Evolutionary conservation across 1,140 invertebrate genomes (phyloP).

Genomic region (Gonioctena quinquepunctata): DNA sequence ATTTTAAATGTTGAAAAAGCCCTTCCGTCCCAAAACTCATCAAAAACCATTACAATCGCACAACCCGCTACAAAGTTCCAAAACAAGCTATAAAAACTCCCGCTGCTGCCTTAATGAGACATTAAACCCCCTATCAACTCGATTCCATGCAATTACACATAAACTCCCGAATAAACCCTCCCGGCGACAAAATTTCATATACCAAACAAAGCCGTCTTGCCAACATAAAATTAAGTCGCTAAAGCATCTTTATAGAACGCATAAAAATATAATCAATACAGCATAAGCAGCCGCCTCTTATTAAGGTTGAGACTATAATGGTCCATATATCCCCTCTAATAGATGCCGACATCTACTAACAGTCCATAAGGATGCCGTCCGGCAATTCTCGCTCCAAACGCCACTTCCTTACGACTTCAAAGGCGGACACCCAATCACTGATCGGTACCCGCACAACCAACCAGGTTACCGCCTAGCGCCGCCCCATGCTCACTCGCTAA

Average conservation of each 20-base stretch:
- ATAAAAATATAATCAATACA: conserved; percentile 51
- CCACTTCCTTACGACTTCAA: conserved; percentile 14
- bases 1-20: no score
- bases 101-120: background rate
- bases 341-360: conserved; percentile 51
- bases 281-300: conserved; percentile 30
- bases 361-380: conserved; percentile 47
- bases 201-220: conserved; percentile 14
- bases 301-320: conserved; percentile 40
- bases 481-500: background rate
- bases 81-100: background rate
- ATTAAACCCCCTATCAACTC: background rate
- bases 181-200: conserved; percentile 19
- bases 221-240: conserved; percentile 42
- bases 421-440: conserved; percentile 47
- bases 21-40: no score
- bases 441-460: conserved; percentile 39
- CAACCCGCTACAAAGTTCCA: background rate
- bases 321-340: conserved; percentile 48
- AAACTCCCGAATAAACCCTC: background rate
- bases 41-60: no score
- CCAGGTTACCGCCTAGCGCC: conserved; percentile 15
- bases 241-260: conserved; percentile 42
- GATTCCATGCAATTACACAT: background rate
- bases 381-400: conserved; percentile 35